Percentiles rank a stretch among this genome's conserved stretches.
Evolutionary conservation across 2,797 vertebrate species (phyloP).

Genomic region (Carcharodon carcharias): DNA sequence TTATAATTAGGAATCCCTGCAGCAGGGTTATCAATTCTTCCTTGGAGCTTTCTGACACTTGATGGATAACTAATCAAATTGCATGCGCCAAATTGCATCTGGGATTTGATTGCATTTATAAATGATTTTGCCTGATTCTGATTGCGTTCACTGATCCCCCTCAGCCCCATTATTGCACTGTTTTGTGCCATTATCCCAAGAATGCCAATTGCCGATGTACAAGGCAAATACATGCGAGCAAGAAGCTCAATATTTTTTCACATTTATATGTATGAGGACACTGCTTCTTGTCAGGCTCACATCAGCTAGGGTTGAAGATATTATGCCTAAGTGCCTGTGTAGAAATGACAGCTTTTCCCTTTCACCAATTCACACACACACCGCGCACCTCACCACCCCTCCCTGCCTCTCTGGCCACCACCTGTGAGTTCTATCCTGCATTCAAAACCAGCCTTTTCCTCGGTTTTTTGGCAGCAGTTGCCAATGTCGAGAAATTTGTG

Average conservation of each 20-base stretch:
- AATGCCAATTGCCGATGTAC: not conserved
- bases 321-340: not conserved
- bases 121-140: not conserved
- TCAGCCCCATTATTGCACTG: not conserved
- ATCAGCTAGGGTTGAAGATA: not conserved
- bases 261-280: not conserved
- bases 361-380: not conserved
- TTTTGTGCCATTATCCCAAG: not conserved
- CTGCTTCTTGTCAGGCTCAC: not conserved
- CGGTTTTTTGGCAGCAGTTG: not conserved
- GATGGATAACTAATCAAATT: not conserved
- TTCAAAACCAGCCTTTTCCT: not conserved
- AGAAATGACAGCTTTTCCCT: not conserved
- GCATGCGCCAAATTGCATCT: not conserved
- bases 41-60: not conserved
- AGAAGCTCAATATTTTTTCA: not conserved
- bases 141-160: not conserved
- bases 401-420: not conserved
- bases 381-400: not conserved
- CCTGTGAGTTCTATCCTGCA: not conserved
- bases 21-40: not conserved
- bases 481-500: not conserved
- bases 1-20: not conserved
- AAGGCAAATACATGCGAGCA: not conserved
- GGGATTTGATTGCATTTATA: slow-evolving; percentile 2